These are phyloP conservation scores for Peromyscus aztecus DNA, from an alignment of 2,797 vertebrate genomes.

Conservation along the genomic window DNA sequence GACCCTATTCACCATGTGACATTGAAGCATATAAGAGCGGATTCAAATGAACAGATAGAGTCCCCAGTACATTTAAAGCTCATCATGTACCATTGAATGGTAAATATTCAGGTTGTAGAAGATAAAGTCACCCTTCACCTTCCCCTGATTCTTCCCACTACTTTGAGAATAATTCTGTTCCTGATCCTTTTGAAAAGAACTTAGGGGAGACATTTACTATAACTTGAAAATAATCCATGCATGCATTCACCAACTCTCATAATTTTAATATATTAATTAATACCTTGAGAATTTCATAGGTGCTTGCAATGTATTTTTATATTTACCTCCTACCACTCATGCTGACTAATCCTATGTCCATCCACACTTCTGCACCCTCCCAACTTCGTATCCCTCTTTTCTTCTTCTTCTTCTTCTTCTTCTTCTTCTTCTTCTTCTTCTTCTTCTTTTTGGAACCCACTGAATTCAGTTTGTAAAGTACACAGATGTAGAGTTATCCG, in stretches of 20 bases:
- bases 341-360: not conserved
- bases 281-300: not conserved
- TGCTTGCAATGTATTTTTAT: not conserved
- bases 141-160: not conserved
- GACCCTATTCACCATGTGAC: not conserved
- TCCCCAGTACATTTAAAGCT: not conserved
- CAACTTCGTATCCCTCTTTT: not conserved
- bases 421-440: not conserved
- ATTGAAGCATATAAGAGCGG: constrained; percentile 8
- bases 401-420: too few relatives aligned
- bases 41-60: not conserved
- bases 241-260: not conserved
- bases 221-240: not conserved
- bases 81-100: not conserved
- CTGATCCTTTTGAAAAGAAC: not conserved
- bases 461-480: not conserved
- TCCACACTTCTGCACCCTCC: too few relatives aligned
- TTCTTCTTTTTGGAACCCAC: not conserved
- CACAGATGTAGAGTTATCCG: too few relatives aligned
- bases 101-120: not conserved
- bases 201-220: not conserved
- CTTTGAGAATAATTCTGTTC: constrained; percentile 34
- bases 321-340: not conserved
- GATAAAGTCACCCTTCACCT: not conserved
- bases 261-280: not conserved